Percentiles rank a stretch among this genome's conserved stretches.
phyloP scores from a whole-genome alignment of 1,140 invertebrate genomes.

The Neodiprion fabricii region DNA sequence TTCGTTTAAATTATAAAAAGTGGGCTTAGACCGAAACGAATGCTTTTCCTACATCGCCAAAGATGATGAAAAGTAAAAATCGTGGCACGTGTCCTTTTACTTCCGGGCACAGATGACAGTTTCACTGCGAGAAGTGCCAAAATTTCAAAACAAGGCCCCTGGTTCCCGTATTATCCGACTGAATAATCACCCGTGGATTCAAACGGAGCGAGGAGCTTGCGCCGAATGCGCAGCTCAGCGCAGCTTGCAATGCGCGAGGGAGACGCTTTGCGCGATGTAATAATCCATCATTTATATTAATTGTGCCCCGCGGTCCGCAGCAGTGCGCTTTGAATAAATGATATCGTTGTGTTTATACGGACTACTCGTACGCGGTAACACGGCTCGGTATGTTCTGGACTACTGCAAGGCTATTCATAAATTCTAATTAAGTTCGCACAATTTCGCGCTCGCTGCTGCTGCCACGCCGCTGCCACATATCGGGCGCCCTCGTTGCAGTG shows the following conservation, averaged over 20 bases:
- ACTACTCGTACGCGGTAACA: constrained; percentile 13
- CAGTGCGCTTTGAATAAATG: constrained; percentile 45
- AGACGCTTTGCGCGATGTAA: constrained; percentile 23
- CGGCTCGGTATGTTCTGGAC: background rate
- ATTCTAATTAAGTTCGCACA: constrained; percentile 56
- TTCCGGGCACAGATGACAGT: too few species aligned
- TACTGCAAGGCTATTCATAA: constrained; percentile 44
- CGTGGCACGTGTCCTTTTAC: too few species aligned
- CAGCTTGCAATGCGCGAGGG: constrained; percentile 2
- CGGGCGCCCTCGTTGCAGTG: too few species aligned
- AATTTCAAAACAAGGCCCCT: too few species aligned
- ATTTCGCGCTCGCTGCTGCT: constrained; percentile 32
- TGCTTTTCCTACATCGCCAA: too few species aligned
- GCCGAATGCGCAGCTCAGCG: background rate
- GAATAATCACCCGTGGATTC: background rate
- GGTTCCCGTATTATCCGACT: too few species aligned
- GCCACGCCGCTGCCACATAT: background rate
- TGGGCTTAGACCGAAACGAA: too few species aligned
- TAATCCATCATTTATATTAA: constrained; percentile 60
- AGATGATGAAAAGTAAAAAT: too few species aligned
- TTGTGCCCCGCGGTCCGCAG: constrained; percentile 45
- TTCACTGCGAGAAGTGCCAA: too few species aligned
- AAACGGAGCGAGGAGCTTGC: background rate
- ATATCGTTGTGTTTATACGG: constrained; percentile 45
- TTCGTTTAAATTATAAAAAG: too few species aligned